Evolutionary conservation across 2,888 invertebrate species (phyloP).

Genomic region (Alitta virens): DNA sequence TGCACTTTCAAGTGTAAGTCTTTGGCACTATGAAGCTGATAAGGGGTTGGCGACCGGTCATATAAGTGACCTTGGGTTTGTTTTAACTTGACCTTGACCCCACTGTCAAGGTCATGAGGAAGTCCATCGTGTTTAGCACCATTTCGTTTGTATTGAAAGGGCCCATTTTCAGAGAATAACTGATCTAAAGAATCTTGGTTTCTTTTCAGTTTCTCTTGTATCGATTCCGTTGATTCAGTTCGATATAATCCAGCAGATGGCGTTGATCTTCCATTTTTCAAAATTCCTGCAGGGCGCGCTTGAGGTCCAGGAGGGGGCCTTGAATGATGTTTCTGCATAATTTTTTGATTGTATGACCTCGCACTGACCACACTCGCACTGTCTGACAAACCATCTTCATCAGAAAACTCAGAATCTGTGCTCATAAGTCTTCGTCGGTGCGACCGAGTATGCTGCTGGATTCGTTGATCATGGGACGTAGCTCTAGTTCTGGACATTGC

Average conservation of each 20-base stretch:
- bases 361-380: background rate
- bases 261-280: background rate
- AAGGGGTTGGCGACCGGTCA: no score
- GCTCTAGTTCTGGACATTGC: no score
- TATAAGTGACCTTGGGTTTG: background rate
- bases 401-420: no score
- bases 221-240: background rate
- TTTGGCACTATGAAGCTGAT: no score
- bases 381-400: no score
- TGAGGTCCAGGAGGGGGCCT: background rate
- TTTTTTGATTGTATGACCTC: no score
- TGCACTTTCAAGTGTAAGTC: no score
- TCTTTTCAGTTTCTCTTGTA: slow-evolving; percentile 2
- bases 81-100: background rate
- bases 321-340: background rate
- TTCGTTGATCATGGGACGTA: no score
- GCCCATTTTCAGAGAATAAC: slow-evolving; percentile 6
- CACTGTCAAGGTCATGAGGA: background rate
- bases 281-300: background rate
- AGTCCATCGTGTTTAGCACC: background rate
- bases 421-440: no score
- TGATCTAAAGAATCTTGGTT: slow-evolving; percentile 3
- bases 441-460: no score
- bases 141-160: background rate
- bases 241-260: background rate